Percentiles rank a stretch among this genome's conserved stretches.
Evolutionary conservation across 2,797 vertebrate genomes (phyloP).

Genomic region (Mormyrus proboscirostris): DNA sequence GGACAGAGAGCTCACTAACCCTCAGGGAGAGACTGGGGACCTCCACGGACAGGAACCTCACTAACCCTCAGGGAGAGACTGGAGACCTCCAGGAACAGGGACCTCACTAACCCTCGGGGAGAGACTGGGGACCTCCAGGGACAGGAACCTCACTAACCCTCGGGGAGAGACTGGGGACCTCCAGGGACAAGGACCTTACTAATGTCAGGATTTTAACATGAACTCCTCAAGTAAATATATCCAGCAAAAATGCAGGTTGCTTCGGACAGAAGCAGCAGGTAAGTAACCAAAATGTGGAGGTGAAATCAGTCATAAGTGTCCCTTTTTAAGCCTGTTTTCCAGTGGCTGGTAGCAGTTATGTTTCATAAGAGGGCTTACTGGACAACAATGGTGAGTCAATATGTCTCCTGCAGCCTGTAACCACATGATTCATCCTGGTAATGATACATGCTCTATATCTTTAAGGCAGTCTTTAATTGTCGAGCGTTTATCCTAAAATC

Average conservation of each 20-base stretch:
- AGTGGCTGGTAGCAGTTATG: background rate
- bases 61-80: background rate
- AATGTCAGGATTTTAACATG: background rate
- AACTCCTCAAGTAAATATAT: background rate
- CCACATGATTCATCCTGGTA: background rate
- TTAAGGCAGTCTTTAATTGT: slow-evolving; percentile 1
- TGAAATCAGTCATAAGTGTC: background rate
- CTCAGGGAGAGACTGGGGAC: background rate
- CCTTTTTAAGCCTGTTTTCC: background rate
- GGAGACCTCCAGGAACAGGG: too few relatives aligned
- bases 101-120: background rate
- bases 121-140: too few relatives aligned
- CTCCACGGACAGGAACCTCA: background rate
- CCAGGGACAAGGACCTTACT: too few relatives aligned
- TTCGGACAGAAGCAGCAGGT: background rate
- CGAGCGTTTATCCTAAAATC: background rate
- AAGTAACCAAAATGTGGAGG: background rate
- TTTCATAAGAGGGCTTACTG: background rate
- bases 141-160: too few relatives aligned
- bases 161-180: background rate
- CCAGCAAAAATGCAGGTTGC: background rate
- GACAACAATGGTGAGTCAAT: background rate
- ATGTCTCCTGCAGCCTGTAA: background rate
- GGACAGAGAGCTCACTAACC: too few relatives aligned
- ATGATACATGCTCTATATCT: background rate